Evolutionary conservation across 2,888 invertebrate genomes (phyloP).

Genomic region (Drosophila paranaensis): DNA sequence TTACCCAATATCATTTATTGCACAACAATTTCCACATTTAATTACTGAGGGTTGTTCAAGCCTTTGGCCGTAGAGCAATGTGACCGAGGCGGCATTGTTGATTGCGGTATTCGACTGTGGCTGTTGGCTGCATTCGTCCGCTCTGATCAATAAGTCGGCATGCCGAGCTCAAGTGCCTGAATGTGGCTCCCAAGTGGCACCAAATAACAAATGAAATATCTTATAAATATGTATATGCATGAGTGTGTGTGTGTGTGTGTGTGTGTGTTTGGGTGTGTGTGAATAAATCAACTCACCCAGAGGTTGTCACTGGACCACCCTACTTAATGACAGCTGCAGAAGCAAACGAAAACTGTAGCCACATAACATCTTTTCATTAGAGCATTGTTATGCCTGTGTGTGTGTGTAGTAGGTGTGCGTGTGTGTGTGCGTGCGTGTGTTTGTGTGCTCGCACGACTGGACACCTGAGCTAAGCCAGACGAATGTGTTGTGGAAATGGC

Average conservation of each 20-base stretch:
- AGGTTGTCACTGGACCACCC: conserved; percentile 41
- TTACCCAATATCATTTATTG: not conserved
- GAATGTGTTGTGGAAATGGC: conserved; percentile 51
- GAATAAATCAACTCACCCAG: conserved; percentile 59
- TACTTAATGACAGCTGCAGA: conserved; percentile 75
- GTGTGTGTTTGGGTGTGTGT: conserved; percentile 30
- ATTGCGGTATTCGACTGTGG: conserved; percentile 56
- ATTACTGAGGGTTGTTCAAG: conserved; percentile 1
- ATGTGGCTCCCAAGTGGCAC: conserved; percentile 37
- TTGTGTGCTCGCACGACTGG: conserved; percentile 56
- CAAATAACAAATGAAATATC: conserved; percentile 50
- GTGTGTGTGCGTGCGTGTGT: conserved; percentile 13
- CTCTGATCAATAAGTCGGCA: conserved; percentile 58
- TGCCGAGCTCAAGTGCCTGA: conserved; percentile 52
- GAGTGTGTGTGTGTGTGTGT: conserved; percentile 9
- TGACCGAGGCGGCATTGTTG: conserved; percentile 29
- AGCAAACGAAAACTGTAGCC: conserved; percentile 59
- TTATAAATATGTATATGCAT: conserved; percentile 38
- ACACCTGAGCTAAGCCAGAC: conserved; percentile 60
- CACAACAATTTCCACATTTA: conserved; percentile 18
- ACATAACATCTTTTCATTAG: conserved; percentile 75
- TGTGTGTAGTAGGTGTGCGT: conserved; percentile 3
- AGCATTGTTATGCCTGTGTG: conserved; percentile 37
- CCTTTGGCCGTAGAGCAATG: conserved; percentile 11
- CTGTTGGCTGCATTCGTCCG: conserved; percentile 48